phyloP scores from a whole-genome alignment of 2,113 vertebrate genomes.

The Gopherus evgoodei region DNA sequence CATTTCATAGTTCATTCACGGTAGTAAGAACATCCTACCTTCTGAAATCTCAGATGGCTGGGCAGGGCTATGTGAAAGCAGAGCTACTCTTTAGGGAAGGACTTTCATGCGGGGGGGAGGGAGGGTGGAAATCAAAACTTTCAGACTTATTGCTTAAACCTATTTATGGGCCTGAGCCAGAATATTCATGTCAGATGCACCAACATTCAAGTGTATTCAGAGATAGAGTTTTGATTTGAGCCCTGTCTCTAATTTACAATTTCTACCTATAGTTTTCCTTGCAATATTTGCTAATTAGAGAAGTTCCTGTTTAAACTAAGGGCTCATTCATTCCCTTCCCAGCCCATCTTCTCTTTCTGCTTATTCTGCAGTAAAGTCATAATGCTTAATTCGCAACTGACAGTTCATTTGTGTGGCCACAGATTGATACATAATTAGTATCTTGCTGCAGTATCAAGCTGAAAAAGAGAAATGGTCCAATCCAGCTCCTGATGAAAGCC shows the following conservation, averaged over 20 bases:
- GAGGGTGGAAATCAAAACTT: background rate
- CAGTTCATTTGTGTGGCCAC: background rate
- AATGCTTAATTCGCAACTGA: background rate
- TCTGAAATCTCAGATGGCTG: background rate
- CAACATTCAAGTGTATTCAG: no score
- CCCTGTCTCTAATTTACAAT: background rate
- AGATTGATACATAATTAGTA: background rate
- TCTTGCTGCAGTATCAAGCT: background rate
- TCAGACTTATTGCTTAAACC: background rate
- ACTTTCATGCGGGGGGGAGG: no score
- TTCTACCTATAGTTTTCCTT: background rate
- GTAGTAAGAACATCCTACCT: background rate
- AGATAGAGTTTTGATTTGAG: background rate
- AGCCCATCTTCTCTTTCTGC: background rate
- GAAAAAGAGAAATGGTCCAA: background rate
- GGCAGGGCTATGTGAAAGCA: background rate
- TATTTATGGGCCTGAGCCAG: background rate
- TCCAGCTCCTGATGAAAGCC: background rate
- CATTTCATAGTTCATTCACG: background rate
- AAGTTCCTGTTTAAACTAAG: no score
- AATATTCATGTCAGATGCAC: background rate
- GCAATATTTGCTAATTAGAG: no score
- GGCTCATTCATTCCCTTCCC: background rate
- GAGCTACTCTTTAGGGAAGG: background rate
- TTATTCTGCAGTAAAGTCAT: background rate